Percentiles rank a stretch among this genome's conserved stretches.
Evolutionary conservation across 1,140 invertebrate species (phyloP).

Genomic region (Temnothorax longispinosus): DNA sequence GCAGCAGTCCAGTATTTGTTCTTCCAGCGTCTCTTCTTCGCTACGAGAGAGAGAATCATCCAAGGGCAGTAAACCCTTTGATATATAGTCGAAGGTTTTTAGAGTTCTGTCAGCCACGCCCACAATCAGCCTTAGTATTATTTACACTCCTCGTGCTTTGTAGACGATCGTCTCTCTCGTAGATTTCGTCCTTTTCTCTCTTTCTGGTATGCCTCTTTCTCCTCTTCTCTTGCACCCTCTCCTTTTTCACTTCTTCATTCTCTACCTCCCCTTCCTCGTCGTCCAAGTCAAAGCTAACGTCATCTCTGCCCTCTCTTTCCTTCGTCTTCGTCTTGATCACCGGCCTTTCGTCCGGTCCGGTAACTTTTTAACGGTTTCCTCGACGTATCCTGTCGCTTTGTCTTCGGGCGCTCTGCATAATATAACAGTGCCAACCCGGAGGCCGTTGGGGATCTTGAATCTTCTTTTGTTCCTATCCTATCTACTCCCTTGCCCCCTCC

Average conservation of each 20-base stretch:
- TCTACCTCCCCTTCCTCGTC: constrained; percentile 10
- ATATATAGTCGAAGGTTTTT: constrained; percentile 87
- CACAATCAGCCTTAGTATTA: constrained; percentile 86
- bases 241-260: neutral
- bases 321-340: constrained; percentile 43
- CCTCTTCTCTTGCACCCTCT: constrained; percentile 5
- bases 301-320: constrained; percentile 12
- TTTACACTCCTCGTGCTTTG: constrained; percentile 85
- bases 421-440: constrained; percentile 52
- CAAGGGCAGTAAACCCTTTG: constrained; percentile 86
- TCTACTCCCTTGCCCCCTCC: constrained; percentile 23
- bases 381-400: constrained; percentile 53
- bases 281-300: constrained; percentile 38
- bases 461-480: constrained; percentile 55
- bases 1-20: constrained; percentile 72
- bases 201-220: neutral
- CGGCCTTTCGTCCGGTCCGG: constrained; percentile 19
- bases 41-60: constrained; percentile 79
- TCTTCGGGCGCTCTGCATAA: constrained; percentile 50
- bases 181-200: constrained; percentile 55
- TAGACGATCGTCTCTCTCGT: constrained; percentile 71
- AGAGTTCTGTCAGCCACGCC: constrained; percentile 86
- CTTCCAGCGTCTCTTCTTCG: constrained; percentile 73
- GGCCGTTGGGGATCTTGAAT: constrained; percentile 51
- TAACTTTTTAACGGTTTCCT: constrained; percentile 54